Percentiles rank a stretch among this genome's conserved stretches.
These are phyloP conservation scores for Sarcophaga subvicina DNA, from an alignment of 2,888 invertebrate genomes.

Conservation along the genomic window DNA sequence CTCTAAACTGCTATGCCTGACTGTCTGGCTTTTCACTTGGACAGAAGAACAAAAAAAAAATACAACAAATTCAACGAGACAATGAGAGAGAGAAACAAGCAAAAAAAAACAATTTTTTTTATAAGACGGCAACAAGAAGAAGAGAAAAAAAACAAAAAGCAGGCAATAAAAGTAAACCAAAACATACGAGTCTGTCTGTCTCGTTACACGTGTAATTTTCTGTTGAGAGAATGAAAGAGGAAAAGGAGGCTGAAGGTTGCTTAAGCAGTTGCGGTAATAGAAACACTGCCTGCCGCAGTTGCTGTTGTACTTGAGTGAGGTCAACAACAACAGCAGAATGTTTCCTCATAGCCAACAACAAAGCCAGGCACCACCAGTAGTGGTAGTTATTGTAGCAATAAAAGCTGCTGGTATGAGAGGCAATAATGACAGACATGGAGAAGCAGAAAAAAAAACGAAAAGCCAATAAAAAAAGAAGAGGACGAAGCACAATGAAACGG, in stretches of 20 bases:
- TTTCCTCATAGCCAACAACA: not conserved
- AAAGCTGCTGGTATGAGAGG: not conserved
- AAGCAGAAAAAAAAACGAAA: not conserved
- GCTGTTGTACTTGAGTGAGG: conserved; percentile 54
- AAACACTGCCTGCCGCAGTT: not conserved
- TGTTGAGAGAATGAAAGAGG: not conserved
- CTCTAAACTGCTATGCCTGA: conserved; percentile 31
- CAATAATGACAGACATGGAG: not conserved
- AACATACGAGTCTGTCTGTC: conserved; percentile 17
- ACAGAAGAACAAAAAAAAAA: not conserved
- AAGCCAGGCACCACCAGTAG: not conserved
- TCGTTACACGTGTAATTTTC: conserved; percentile 39
- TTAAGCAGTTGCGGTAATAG: not conserved
- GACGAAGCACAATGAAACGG: not conserved
- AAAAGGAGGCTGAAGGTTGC: conserved; percentile 59
- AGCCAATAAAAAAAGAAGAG: no score
- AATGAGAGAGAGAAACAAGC: not conserved
- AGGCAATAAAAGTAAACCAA: conserved; percentile 15
- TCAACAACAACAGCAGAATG: conserved; percentile 49
- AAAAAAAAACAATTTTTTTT: not conserved
- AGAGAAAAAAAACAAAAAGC: conserved; percentile 20
- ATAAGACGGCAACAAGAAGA: not conserved
- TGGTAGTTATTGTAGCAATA: not conserved
- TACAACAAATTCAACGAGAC: no score
- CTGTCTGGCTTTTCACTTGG: conserved; percentile 49